phyloP scores from a whole-genome alignment of 2,113 vertebrate species.

The Taxidea taxus region DNA sequence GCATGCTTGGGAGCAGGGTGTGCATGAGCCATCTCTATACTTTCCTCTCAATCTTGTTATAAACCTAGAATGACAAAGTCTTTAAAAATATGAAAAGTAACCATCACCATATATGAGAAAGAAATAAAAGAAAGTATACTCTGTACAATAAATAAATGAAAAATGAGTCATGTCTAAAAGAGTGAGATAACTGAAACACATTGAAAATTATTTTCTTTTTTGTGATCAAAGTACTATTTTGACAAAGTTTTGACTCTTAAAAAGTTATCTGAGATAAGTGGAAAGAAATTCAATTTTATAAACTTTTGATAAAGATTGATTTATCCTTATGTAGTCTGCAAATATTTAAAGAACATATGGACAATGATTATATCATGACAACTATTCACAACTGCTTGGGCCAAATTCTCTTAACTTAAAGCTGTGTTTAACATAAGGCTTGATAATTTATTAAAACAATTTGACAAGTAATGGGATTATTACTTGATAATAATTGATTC shows the following conservation, averaged over 20 bases:
- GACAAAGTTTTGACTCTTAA: not conserved
- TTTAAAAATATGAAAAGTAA: not conserved
- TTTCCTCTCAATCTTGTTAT: not conserved
- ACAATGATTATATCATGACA: not conserved
- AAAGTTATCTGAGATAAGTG: not conserved
- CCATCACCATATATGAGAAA: not conserved
- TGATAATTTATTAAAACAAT: conserved; percentile 43
- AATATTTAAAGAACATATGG: conserved; percentile 29
- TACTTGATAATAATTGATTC: too few relatives aligned
- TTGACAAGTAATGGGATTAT: conserved; percentile 33
- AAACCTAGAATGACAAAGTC: not conserved
- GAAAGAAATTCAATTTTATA: not conserved
- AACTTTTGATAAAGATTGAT: not conserved
- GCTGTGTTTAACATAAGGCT: not conserved
- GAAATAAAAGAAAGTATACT: not conserved
- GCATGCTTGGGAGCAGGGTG: not conserved
- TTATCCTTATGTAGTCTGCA: conserved; percentile 14
- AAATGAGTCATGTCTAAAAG: not conserved
- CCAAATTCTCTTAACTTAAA: not conserved
- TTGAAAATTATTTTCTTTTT: not conserved
- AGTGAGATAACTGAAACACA: not conserved
- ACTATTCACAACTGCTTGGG: not conserved
- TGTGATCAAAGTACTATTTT: not conserved
- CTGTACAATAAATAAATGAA: not conserved
- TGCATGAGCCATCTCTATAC: not conserved